Base-by-base conservation (phyloP, 2,113 vertebrate genomes). In the Triplophysa rosa region DNA sequence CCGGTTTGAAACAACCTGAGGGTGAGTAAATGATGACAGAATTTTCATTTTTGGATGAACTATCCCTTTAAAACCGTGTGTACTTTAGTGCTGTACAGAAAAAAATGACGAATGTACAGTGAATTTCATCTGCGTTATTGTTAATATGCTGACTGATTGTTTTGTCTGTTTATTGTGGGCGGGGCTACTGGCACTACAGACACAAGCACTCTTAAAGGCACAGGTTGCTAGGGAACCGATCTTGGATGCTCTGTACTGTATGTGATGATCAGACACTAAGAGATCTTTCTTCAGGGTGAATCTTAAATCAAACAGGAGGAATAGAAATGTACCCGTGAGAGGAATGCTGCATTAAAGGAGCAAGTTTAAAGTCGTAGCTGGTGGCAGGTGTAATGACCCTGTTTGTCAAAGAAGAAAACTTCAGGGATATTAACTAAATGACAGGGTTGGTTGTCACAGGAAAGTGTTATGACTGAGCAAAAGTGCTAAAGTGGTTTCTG, bases 151-250 rank as follows among this genome's bases (percentile, higher is more conserved):
- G 65, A 79, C 23, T 79, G 56, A 33, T 59, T 24, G 16, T 68
- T 69, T 62, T 61, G 54, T 73, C 42, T 61, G 70, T 74, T 74
- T 74, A 13, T 47, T 58, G 49, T 58, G 49, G 62, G 79, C 63
- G 37, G 62, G 33, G 45, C 62, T 47, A 45, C 62, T 59, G 62
- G 54, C n/a, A n/a, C n/a, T n/a, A n/a, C 33, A 40, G 33, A 58
- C 69, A 73, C 61, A 74, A 74, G 63, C 29, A 37, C 69, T 61
- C 62, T 80, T 56, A 54, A 73, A 74, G 56, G 16, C 61, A 73
- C 3, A 52, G 64, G 79, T 80, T 74, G 79, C 79, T 74, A 80
- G 79, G 79, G 63, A 80, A 80, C 79, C 49, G n/a, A 11, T 21
- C 69, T 66, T 67, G 73, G 63, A 81, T 81, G 56, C 52, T 19